Conservation (phyloP, 2,113 vertebrate genomes). For the Lathamus discolor region DNA sequence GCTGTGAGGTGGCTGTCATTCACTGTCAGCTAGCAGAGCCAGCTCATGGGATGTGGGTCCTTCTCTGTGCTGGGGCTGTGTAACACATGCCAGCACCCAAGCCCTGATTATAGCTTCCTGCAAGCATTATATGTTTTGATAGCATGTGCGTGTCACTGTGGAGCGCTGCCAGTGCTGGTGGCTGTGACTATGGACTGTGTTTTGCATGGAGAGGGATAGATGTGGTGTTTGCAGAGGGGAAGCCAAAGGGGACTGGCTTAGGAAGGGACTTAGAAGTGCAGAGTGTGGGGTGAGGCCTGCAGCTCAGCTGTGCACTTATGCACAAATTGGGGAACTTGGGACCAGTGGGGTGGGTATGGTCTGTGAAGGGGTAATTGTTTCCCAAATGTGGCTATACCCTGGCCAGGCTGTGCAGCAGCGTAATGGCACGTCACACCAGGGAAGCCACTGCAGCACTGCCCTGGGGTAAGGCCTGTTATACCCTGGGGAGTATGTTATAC, state of each 20-base stretch:
- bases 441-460: neutral
- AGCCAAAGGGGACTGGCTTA: neutral
- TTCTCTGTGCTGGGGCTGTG: accelerated
- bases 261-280: neutral
- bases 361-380: neutral
- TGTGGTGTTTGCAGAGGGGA: neutral
- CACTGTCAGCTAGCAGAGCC: accelerated
- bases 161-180: accelerated
- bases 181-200: neutral
- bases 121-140: neutral
- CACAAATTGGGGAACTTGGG: neutral
- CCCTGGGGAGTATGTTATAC: neutral
- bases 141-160: accelerated
- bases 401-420: neutral
- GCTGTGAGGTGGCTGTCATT: accelerated
- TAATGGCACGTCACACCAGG: accelerated
- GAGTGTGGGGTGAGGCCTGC: accelerated
- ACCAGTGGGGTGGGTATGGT: neutral
- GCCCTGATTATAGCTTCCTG: neutral
- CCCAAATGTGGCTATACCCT: neutral
- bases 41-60: accelerated
- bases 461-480: neutral
- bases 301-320: accelerated
- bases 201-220: neutral
- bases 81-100: neutral